Percentiles rank a stretch among this genome's conserved stretches.
Conservation (phyloP, 2,113 vertebrate genomes). For the Procapra przewalskii region DNA sequence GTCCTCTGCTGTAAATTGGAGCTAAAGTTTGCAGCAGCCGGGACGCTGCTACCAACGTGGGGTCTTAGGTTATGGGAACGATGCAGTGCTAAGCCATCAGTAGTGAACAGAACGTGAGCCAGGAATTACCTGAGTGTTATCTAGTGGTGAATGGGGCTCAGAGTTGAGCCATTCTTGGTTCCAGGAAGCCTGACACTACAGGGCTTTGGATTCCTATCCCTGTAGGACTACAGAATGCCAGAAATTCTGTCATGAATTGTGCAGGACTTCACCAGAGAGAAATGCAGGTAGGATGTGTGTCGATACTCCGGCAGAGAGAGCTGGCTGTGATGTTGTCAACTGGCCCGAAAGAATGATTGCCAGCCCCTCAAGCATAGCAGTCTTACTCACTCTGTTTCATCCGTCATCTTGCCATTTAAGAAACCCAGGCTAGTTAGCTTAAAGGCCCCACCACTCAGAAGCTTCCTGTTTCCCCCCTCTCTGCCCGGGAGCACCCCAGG, state of each 20-base stretch:
- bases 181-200: neutral
- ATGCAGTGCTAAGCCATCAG: neutral
- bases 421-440: neutral
- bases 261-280: neutral
- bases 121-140: neutral
- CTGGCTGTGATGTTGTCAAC: neutral
- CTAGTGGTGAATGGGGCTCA: neutral
- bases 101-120: neutral
- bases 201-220: neutral
- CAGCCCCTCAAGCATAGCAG: too few relatives aligned
- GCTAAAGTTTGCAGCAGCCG: constrained; percentile 15
- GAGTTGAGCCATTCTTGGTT: neutral
- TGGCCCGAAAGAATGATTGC: neutral
- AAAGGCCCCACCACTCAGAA: neutral
- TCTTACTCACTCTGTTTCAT: neutral
- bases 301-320: neutral
- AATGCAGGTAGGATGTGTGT: neutral
- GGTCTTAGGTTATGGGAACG: neutral
- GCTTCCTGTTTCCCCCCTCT: neutral
- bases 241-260: neutral
- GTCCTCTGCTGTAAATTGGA: neutral
- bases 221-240: neutral
- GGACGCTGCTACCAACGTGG: neutral
- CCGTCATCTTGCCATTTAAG: neutral
- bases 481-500: neutral